Conservation (phyloP, 2,113 vertebrate genomes). For the Zosterops pallidus region DNA sequence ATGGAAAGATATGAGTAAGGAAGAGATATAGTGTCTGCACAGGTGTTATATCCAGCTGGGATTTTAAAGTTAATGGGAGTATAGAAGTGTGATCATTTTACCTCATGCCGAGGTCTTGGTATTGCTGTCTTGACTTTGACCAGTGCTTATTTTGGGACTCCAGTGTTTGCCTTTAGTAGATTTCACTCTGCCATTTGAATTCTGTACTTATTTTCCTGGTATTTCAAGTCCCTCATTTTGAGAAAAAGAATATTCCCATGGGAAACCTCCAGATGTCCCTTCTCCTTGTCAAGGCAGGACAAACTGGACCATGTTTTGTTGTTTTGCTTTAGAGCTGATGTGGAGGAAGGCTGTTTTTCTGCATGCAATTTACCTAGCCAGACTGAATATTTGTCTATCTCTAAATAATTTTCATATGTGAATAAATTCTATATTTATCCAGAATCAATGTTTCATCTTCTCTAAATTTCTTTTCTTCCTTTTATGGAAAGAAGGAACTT, state of each 20-base stretch:
- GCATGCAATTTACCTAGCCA: background rate
- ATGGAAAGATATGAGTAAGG: conserved; percentile 28
- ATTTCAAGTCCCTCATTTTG: background rate
- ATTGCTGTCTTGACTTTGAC: background rate
- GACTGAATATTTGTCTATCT: conserved; percentile 7
- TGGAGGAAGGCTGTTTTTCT: background rate
- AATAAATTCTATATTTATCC: conserved; percentile 5
- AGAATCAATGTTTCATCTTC: conserved; percentile 14
- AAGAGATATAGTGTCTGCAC: background rate
- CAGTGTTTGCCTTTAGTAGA: background rate
- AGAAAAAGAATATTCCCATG: background rate
- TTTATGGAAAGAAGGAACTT: conserved; percentile 14
- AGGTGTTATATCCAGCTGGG: conserved; percentile 10
- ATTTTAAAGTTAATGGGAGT: background rate
- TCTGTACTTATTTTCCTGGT: background rate
- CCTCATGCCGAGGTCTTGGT: background rate
- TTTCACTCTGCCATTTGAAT: background rate
- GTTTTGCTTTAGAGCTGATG: background rate
- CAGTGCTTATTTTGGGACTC: background rate
- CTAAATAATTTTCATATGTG: conserved; percentile 7
- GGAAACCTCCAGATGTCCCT: background rate
- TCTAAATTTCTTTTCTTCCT: conserved; percentile 21
- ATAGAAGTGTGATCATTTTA: background rate
- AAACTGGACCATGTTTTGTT: background rate
- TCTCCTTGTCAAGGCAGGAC: background rate